These are phyloP conservation scores for Sphaerophoria taeniata DNA, from an alignment of 2,888 invertebrate species.

Conservation along the genomic window DNA sequence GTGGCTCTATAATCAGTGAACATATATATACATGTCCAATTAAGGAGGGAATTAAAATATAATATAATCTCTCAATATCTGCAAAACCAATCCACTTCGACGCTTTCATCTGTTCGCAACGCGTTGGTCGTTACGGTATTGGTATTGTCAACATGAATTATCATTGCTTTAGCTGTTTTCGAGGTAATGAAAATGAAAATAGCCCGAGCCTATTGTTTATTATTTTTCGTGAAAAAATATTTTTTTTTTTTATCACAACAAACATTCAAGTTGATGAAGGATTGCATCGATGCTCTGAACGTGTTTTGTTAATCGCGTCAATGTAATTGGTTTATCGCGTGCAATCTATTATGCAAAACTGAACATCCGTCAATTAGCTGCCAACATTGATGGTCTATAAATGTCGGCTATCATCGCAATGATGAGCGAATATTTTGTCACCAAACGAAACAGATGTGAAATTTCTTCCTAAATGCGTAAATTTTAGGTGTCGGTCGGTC, in stretches of 20 bases:
- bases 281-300: slow-evolving; percentile 34
- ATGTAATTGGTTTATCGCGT: slow-evolving; percentile 68
- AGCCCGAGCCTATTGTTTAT: slow-evolving; percentile 26
- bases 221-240: slow-evolving; percentile 9
- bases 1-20: slow-evolving; percentile 3
- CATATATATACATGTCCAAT: not conserved
- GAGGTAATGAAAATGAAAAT: slow-evolving; percentile 5
- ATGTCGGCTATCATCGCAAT: slow-evolving; percentile 58
- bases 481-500: slow-evolving; percentile 39
- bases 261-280: slow-evolving; percentile 43
- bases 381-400: slow-evolving; percentile 65
- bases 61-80: not conserved
- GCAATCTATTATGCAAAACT: slow-evolving; percentile 70
- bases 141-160: slow-evolving; percentile 24
- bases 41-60: not conserved
- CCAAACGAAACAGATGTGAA: slow-evolving; percentile 52
- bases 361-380: slow-evolving; percentile 72
- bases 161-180: not conserved
- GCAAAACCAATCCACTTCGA: not conserved
- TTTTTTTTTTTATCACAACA: slow-evolving; percentile 44
- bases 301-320: slow-evolving; percentile 58
- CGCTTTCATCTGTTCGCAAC: not conserved
- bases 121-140: too few species aligned
- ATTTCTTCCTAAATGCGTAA: slow-evolving; percentile 52
- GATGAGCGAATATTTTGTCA: slow-evolving; percentile 48